Evolutionary conservation across 2,888 invertebrate species (phyloP), one percentile per base, ranked within the genome.

Genomic region (Orchestes rusci): DNA sequence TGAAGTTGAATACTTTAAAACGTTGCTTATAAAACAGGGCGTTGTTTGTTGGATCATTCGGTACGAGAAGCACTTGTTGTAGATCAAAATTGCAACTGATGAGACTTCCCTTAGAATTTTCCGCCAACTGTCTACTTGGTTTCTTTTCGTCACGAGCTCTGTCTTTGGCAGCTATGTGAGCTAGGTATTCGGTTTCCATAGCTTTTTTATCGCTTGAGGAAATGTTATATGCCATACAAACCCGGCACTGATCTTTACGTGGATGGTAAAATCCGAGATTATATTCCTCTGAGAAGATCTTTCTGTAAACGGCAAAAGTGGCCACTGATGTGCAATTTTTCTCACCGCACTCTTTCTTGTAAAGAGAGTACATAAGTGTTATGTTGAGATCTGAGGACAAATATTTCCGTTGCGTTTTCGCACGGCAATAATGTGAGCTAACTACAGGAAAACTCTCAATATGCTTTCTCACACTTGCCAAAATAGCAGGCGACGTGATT

Each of bases 81-180:
- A 55, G 30, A 40, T 56, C 54, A 47, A 56, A 56, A 45, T 52
- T 53, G 18, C 27, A 34, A 39, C 52, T 33, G 10, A 52, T 35
- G 30, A 47, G 15, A 29, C 38, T 37, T 16, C 17, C 37, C 28
- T 47, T 35, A 7, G 38, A 27, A 18, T 18, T 23, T 23, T 5
- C 5, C 16, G 10, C 28, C 10, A 40, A 41, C 19, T 17, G 4
- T 30, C 12, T 30, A 12, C 12, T 13, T 10, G 12, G 7, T 5
- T 5, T 12, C 12, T 30, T 30, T 30, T 30, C 4, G 4, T 30
- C 12, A 5, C 30, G 7, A 12, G 8, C 30, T 5, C 12, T 5
- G 5, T 30, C 36, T 23, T 36, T 36, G 15, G 16, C 13, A 13
- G 3, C 3, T 15, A 23, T 44, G 16, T 36, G 36, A 5, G 36